These are phyloP conservation scores for Erythrocercus mccallii DNA, from an alignment of 2,113 vertebrate genomes.

Conservation along the genomic window DNA sequence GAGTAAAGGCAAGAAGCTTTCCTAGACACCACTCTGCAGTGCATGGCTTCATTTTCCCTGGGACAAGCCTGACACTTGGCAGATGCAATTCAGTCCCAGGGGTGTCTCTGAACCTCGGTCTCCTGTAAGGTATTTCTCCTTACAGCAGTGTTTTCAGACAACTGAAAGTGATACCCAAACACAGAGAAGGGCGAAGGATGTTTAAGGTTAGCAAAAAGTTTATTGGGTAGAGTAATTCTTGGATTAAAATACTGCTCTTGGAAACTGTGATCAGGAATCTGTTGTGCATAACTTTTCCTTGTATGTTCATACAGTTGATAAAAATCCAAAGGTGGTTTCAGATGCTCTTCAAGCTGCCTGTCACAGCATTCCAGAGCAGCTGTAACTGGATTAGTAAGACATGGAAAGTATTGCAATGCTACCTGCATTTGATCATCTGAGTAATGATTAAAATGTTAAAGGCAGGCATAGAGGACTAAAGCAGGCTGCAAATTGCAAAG, in stretches of 20 bases:
- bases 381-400: slow-evolving; percentile 50
- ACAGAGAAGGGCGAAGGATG: background rate
- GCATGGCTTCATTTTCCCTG: background rate
- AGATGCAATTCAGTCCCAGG: background rate
- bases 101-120: background rate
- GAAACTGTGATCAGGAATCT: background rate
- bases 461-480: background rate
- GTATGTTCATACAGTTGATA: slow-evolving; percentile 3
- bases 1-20: background rate
- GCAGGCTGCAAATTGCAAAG: background rate
- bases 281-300: slow-evolving; percentile 31
- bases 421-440: background rate
- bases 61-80: background rate
- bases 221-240: background rate
- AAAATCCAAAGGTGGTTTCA: slow-evolving; percentile 34
- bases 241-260: slow-evolving; percentile 3
- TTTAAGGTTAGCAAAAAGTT: background rate
- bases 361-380: slow-evolving; percentile 34
- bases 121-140: background rate
- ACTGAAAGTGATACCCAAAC: background rate
- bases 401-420: slow-evolving; percentile 49
- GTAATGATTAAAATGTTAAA: slow-evolving; percentile 26
- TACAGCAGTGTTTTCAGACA: background rate
- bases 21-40: rapidly evolving
- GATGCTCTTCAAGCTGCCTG: background rate